Base-by-base conservation (phyloP, 2,888 invertebrate species). In the Globia sparganii region DNA sequence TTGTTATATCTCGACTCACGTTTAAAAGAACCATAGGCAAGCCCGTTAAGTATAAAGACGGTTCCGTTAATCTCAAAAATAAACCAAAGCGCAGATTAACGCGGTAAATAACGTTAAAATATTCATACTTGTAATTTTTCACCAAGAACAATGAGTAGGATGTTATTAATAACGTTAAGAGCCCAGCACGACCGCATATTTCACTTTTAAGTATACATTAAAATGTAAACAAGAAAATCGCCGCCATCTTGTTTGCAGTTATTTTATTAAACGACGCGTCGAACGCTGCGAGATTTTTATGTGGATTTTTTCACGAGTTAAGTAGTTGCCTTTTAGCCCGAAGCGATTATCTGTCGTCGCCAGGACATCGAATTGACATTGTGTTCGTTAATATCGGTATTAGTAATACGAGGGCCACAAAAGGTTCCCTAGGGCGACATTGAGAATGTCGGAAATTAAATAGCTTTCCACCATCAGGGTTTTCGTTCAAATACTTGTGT, bases 131-230 rank as follows among this genome's bases (percentile, higher is more conserved):
- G 67, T 87, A 83, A 89, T 91, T 86, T 90, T 90, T 90, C 83
- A 90, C 88, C 84, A 86, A 71, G 78, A 81, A 91, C 90, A 92
- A 91, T 89, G 86, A 89, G 77, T 74, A 80, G 71, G 90, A 90
- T 83, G 89, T 89, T 92, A 90, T 92, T 91, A 91, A 92, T 91
- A 91, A 90, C 77, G 85, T 83, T 85, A 90, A 91, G 87, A 90
- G 88, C 90, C 86, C 90, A 89, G 87, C 83, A 88, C 85, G 91
- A 88, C 87, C 88, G 88, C 92, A 92, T 94, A 93, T 94, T 94
- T 94, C 91, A 93, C 88, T 89, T 90, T 92, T 90, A 94, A 93
- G 92, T 93, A 89, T 90, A 90, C 92, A 93, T 94, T 93, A 92
- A 93, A 93, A 93, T 94, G 92, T 94, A 93, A 94, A 94, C 92